phyloP scores from a whole-genome alignment of 2,113 vertebrate species.

The Myiagra hebetior region DNA sequence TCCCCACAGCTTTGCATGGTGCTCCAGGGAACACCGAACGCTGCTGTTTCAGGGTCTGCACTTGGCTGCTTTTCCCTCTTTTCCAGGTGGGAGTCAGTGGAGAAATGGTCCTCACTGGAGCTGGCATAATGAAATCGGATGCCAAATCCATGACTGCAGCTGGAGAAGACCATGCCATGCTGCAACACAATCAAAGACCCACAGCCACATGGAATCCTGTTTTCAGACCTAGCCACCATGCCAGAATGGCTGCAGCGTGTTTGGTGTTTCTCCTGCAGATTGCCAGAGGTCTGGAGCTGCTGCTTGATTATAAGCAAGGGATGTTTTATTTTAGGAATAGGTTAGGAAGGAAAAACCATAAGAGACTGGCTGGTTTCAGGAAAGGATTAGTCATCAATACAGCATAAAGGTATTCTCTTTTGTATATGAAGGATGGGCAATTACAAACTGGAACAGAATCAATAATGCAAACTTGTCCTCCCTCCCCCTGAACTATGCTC shows the following conservation, averaged over 20 bases:
- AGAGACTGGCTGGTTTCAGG: neutral
- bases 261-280: neutral
- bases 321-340: neutral
- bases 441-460: neutral
- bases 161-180: neutral
- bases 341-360: neutral
- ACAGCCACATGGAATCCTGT: neutral
- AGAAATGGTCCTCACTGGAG: neutral
- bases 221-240: neutral
- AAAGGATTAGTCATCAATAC: neutral
- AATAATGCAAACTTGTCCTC: neutral
- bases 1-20: neutral
- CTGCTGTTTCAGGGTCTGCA: neutral
- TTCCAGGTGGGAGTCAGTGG: neutral
- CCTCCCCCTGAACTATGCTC: neutral
- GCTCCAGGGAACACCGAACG: neutral
- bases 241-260: accelerated
- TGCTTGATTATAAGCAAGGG: neutral
- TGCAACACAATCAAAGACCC: neutral
- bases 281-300: neutral
- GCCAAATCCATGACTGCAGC: neutral
- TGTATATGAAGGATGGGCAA: neutral
- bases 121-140: neutral
- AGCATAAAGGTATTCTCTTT: neutral
- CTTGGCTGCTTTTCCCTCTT: neutral